phyloP scores from a whole-genome alignment of 2,888 invertebrate genomes.

The Griposia aprilina region DNA sequence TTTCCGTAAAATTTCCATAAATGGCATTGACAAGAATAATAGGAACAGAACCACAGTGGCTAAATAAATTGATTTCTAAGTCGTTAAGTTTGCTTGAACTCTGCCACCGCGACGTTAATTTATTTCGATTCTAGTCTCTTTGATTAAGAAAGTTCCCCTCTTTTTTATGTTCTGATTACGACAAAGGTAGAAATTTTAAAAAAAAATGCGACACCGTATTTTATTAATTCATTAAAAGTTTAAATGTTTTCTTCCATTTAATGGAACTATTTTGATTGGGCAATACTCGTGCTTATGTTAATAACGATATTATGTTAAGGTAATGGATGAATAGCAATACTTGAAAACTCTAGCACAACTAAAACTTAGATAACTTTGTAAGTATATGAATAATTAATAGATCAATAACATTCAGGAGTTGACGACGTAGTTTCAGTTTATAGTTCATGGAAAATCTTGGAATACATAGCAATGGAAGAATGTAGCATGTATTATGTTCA shows the following conservation, averaged over 20 bases:
- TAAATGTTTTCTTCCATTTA: slow-evolving; percentile 17
- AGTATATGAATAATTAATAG: slow-evolving; percentile 32
- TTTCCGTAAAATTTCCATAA: neutral
- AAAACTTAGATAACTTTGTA: slow-evolving; percentile 27
- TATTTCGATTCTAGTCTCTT: slow-evolving; percentile 66
- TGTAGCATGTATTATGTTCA: slow-evolving; percentile 27
- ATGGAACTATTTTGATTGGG: neutral
- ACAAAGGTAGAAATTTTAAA: slow-evolving; percentile 35
- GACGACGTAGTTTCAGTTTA: slow-evolving; percentile 17
- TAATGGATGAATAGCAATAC: slow-evolving; percentile 31
- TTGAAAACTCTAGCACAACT: slow-evolving; percentile 24
- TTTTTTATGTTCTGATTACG: slow-evolving; percentile 53
- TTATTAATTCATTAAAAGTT: slow-evolving; percentile 36
- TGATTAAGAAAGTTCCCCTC: slow-evolving; percentile 66
- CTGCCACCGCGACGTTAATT: slow-evolving; percentile 68
- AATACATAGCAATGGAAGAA: slow-evolving; percentile 28
- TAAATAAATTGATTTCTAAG: slow-evolving; percentile 54
- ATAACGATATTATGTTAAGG: slow-evolving; percentile 23
- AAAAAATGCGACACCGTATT: slow-evolving; percentile 34
- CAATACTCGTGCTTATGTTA: neutral
- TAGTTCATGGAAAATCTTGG: slow-evolving; percentile 34
- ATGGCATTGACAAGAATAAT: slow-evolving; percentile 14
- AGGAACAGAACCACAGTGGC: neutral
- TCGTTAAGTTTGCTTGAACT: slow-evolving; percentile 60
- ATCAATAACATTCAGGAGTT: slow-evolving; percentile 12